Evolutionary conservation across 37 sponge, comb jelly and placozoan species (phyloP), one percentile per base, ranked within the genome.

Genomic region (Mnemiopsis leidyi): DNA sequence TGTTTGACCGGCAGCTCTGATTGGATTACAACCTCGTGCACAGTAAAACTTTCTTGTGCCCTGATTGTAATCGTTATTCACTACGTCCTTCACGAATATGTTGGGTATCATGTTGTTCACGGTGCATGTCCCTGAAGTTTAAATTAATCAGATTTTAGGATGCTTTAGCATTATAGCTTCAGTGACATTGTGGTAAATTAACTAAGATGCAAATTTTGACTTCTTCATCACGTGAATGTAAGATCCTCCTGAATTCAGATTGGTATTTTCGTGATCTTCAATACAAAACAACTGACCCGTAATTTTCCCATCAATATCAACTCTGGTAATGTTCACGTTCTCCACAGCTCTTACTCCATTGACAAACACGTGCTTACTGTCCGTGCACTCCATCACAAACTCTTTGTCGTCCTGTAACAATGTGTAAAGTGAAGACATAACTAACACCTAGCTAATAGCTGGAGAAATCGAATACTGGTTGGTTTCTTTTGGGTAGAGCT

Each of bases 21-120:
- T 29, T 7, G 75, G 75, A 18, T 71, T 71, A 28, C 75, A 71
- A 7, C 75, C 75, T 5, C 75, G 75, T 23, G 75, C 75, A 71
- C 75, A 71, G n/a, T 71, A 71, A 18, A 71, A 71, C 75, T 71
- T 71, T 28, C 75, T 71, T 5, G 75, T 71, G 3, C 75, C 30
- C 2, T 71, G n/a, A 18, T 71, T 71, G n/a, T 71, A 71, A 5
- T 28, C 30, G n/a, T 71, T 71, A 28, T 71, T 29, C n/a, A 71
- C 75, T 25, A 23, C 30, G 23, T 71, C 75, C 20, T 23, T 71
- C 3, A 71, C 75, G 30, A 71, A 71, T 23, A 71, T 71, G 30
- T 71, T 71, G 21, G 75, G 75, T 71, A 71, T 71, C 75, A 71
- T 71, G 75, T 71, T 71, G 75, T 71, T 71, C 75, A 71, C 75